These are phyloP conservation scores for Clostera curtula DNA, from an alignment of 2,888 invertebrate species.

Conservation along the genomic window DNA sequence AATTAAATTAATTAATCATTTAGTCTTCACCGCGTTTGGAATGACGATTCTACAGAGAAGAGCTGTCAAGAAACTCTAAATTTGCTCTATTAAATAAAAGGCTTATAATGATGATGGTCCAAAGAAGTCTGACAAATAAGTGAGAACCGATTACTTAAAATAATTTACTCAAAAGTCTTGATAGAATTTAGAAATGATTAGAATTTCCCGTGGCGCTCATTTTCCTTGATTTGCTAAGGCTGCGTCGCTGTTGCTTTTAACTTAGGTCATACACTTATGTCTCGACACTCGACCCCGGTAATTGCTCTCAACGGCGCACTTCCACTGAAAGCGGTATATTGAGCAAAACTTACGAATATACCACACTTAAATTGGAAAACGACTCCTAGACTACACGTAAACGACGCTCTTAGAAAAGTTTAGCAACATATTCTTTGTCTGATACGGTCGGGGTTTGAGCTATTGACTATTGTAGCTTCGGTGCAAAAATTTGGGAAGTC, in stretches of 20 bases:
- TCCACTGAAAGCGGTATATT: neutral
- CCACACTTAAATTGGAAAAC: neutral
- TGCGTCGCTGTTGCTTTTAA: neutral
- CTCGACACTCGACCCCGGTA: constrained; percentile 1
- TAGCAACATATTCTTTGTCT: neutral
- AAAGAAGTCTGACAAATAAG: no score
- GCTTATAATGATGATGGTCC: no score
- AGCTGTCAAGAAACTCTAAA: no score
- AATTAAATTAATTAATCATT: no score
- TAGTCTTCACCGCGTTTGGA: no score
- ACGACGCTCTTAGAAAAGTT: neutral
- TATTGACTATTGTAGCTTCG: no score
- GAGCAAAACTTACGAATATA: constrained; percentile 1
- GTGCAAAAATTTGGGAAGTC: no score
- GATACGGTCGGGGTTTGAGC: neutral
- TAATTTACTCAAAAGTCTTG: no score
- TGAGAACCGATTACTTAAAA: no score
- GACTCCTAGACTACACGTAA: neutral
- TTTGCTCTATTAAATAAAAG: no score
- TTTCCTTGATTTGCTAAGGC: neutral
- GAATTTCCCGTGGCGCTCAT: neutral
- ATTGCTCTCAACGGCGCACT: neutral
- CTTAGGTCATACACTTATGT: neutral
- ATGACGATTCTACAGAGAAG: no score
- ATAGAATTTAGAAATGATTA: no score